Base-by-base conservation (phyloP, 2,888 invertebrate species). In the Eumerus sabulonum region DNA sequence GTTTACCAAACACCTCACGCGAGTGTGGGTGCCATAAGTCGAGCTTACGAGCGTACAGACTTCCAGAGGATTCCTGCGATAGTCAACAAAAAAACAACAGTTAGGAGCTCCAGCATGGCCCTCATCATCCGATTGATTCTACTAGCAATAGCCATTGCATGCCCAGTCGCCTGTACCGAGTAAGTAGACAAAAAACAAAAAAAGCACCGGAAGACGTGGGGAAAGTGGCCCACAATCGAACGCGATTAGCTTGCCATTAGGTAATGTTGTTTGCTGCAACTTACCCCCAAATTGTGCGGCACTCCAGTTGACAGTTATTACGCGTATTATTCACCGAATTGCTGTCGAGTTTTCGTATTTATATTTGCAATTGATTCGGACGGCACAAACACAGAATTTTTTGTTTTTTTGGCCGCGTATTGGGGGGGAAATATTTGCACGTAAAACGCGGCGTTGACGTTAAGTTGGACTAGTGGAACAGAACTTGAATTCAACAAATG, bases 1-100 rank as follows among this genome's bases (percentile, higher is more conserved):
- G 79, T 79, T 73, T 59, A 79, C 54, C 64, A 60, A 74, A 74
- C 70, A 79, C 79, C 73, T 60, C 48, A 35, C 63, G 12, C 79
- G 79, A 19, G 79, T 79, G 79, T 60, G 59, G 77, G 73, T 79
- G 79, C 68, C 73, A 47, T 19, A 18, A 40, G 38, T 17, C 5
- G 9, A 56, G 36, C 45, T 42, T 7, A 27, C 27, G 27, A 27
- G 3, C 27, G 27, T 7, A 27, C 27, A 7, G 27, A 27, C 27
- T 27, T 36, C n/a, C 0, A 44, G 47, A 27, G 44, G 13, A n/a
- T 44, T 54, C 19, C 9, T 17, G 53, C n/a, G n/a, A n/a, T n/a
- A 63, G 51, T 47, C 16, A 14, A 36, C 14, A 12, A 27, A 47
- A 56, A 16, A 27, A 17, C 51, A 42, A 11, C n/a, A 17, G 13